phyloP scores from a whole-genome alignment of 2,797 vertebrate species.

The Xenentodon cancila region DNA sequence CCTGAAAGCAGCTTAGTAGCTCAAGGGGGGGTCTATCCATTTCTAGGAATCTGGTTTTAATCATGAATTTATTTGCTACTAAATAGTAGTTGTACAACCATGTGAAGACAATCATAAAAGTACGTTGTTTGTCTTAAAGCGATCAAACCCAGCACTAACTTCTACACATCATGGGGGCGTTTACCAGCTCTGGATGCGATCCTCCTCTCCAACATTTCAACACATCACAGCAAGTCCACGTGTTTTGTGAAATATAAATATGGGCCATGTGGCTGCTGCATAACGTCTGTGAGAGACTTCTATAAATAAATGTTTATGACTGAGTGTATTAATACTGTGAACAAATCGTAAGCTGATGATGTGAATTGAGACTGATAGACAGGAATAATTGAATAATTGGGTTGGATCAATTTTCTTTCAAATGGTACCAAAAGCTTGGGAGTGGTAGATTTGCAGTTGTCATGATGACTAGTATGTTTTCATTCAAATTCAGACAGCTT shows the following conservation, averaged over 20 bases:
- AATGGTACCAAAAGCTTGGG: too few relatives aligned
- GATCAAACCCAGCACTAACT: constrained; percentile 3
- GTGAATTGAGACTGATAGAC: neutral
- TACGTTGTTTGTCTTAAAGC: constrained; percentile 8
- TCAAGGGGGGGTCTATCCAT: too few relatives aligned
- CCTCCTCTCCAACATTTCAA: constrained; percentile 4
- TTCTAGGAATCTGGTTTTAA: too few relatives aligned
- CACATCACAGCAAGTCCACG: constrained; percentile 9
- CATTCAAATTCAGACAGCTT: neutral
- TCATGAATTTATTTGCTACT: too few relatives aligned
- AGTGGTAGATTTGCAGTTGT: too few relatives aligned
- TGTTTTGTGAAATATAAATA: constrained; percentile 1
- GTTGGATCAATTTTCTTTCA: too few relatives aligned
- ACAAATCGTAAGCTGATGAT: too few relatives aligned
- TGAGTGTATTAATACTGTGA: too few relatives aligned
- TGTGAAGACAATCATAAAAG: too few relatives aligned
- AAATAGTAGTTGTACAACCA: too few relatives aligned
- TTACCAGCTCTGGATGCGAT: constrained; percentile 39
- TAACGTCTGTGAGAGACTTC: constrained; percentile 11
- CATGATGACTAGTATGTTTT: too few relatives aligned
- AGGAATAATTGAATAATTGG: neutral
- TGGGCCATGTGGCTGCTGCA: constrained; percentile 1
- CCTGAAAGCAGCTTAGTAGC: too few relatives aligned
- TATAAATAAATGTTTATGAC: constrained; percentile 1
- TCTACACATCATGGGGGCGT: constrained; percentile 6